A percentile compares a stretch with the other conserved stretches of the same genome.
phyloP scores from a whole-genome alignment of 2,113 vertebrate genomes.

The Erythrocercus mccallii region DNA sequence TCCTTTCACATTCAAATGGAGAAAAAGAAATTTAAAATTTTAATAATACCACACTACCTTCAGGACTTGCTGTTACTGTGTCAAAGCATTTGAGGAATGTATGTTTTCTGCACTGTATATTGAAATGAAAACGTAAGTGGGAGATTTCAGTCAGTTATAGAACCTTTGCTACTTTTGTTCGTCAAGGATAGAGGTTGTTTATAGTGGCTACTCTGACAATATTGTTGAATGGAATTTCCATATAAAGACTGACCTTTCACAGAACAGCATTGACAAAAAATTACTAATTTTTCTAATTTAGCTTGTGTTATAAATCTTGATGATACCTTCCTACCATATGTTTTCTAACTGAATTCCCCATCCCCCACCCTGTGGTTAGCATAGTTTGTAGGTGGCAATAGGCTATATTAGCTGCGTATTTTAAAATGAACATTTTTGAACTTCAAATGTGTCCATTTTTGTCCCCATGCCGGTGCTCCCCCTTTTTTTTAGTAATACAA shows the following conservation, averaged over 20 bases:
- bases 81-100: neutral
- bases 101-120: neutral
- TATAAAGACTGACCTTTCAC: neutral
- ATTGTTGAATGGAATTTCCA: neutral
- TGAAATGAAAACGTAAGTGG: neutral
- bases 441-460: neutral
- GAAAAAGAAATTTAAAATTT: neutral
- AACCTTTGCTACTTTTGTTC: neutral
- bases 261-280: neutral
- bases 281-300: neutral
- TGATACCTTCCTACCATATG: neutral
- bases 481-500: neutral
- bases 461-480: fast-evolving
- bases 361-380: neutral
- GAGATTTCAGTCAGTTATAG: neutral
- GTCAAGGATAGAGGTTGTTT: neutral
- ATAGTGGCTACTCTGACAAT: neutral
- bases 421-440: neutral
- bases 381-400: neutral
- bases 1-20: neutral
- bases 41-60: neutral
- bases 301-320: neutral
- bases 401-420: neutral
- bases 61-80: neutral
- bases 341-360: neutral